Percentiles rank a stretch among this genome's conserved stretches.
phyloP scores from a whole-genome alignment of 2,113 vertebrate species.

The Puntigrus tetrazona region DNA sequence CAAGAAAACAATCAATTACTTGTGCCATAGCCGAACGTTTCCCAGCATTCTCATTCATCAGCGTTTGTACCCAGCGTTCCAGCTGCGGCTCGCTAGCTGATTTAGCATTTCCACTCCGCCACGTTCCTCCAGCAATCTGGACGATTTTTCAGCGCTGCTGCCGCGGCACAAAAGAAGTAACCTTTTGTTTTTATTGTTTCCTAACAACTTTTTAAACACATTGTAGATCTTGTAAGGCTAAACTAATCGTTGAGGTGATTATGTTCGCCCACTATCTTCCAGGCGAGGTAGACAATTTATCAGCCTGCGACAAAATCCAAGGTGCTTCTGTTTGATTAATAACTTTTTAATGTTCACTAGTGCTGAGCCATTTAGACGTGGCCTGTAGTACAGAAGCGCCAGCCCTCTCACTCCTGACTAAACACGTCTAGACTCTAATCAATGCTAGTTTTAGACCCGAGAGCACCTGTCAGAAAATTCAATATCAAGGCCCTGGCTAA shows the following conservation, averaged over 20 bases:
- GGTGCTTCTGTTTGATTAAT: constrained; percentile 49
- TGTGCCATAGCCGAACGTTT: not conserved
- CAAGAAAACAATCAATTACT: too few species aligned
- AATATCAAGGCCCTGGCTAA: not conserved
- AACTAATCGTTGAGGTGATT: constrained; percentile 30
- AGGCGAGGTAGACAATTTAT: constrained; percentile 46
- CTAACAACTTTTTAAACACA: constrained; percentile 18
- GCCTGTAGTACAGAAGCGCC: not conserved
- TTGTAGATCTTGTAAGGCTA: not conserved
- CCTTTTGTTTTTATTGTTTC: constrained; percentile 24
- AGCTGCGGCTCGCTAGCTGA: not conserved
- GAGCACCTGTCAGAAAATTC: not conserved
- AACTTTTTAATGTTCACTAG: constrained; percentile 47
- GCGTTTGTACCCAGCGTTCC: not conserved
- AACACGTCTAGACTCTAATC: constrained; percentile 8
- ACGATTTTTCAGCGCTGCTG: not conserved
- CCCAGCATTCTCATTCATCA: not conserved
- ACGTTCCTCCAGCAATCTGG: not conserved
- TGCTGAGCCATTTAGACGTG: constrained; percentile 37
- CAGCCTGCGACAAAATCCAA: constrained; percentile 37
- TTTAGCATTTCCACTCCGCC: not conserved
- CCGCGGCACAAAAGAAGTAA: not conserved
- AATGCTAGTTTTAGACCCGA: not conserved
- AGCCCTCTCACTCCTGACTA: not conserved
- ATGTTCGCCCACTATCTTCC: constrained; percentile 39